Evolutionary conservation across 92 coral and sea anemone genomes (phyloP), one percentile per base, ranked within the genome.

Genomic region (Isaurus tuberculatus): DNA sequence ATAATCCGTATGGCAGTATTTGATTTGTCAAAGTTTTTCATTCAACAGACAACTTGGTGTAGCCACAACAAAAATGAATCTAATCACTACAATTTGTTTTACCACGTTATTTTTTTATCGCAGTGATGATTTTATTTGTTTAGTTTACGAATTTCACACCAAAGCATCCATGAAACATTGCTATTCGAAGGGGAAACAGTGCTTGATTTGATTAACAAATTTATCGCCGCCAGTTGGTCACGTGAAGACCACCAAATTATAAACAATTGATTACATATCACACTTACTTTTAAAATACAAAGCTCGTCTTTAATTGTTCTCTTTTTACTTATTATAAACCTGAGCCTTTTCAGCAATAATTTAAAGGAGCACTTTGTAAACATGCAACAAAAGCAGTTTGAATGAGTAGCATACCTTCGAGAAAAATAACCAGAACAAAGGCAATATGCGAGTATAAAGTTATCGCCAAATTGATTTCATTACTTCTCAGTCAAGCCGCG

Each of bases 401-500:
- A 72, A 72, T 44, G 55, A 72, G 28, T 25, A 42, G 6, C 78
- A 72, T 43, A 22, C 78, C 43, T 48, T 13, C 17, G 28, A 19
- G 82, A 36, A 55, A 77, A 32, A 6, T 10, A 37, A 34, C 64
- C 9, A 8, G 70, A 58, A 36, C 34, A 77, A 23, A 55, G 14
- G 31, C 22, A 22, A n/a, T 55, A 55, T 57, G 31, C 58, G n/a
- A 57, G 33, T 77, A 27, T 27, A 53, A 15, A 26, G n/a, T 32
- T 75, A 55, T 34, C 34, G 27, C 60, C 30, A 63, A 75, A 31
- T 8, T 75, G 51, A 75, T 32, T 75, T 31, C 69, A 57, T 57
- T 55, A 75, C 81, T 9, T 20, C 67, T 31, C 60, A n/a, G n/a
- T n/a, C n/a, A 43, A 53, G 26, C 37, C 69, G 49, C 82, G 26